These are phyloP conservation scores for Oncorhynchus gorbuscha DNA, from an alignment of 2,113 vertebrate species.

Conservation along the genomic window DNA sequence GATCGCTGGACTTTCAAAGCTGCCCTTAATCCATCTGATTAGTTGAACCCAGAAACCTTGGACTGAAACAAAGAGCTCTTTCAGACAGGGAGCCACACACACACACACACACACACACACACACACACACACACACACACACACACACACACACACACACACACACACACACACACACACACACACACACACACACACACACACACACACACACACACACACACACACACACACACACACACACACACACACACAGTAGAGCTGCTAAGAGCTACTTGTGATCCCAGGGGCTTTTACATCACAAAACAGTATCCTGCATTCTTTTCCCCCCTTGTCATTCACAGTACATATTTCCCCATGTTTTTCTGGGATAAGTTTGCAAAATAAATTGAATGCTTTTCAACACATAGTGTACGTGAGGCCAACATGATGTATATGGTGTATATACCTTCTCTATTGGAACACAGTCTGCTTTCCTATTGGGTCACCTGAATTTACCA, in stretches of 20 bases:
- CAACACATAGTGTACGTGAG: too few relatives aligned
- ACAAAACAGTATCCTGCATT: constrained; percentile 58
- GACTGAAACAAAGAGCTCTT: constrained; percentile 73
- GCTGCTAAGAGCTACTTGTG: constrained; percentile 67
- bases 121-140: neutral
- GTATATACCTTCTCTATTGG: too few relatives aligned
- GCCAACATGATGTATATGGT: too few relatives aligned
- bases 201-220: constrained; percentile 3
- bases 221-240: constrained; percentile 1
- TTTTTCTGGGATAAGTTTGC: too few relatives aligned
- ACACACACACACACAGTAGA: constrained; percentile 18
- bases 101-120: constrained; percentile 1
- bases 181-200: neutral
- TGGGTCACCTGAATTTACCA: neutral
- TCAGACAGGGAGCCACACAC: constrained; percentile 57
- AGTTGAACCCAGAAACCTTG: constrained; percentile 66
- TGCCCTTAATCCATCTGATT: constrained; percentile 77
- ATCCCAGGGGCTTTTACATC: constrained; percentile 70
- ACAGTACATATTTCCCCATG: neutral
- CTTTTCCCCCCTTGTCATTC: constrained; percentile 7
- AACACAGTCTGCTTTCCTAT: too few relatives aligned
- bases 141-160: constrained; percentile 3
- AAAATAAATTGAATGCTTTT: too few relatives aligned
- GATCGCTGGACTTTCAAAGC: constrained; percentile 68
- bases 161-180: constrained; percentile 2